Base-by-base conservation (phyloP, 2,888 invertebrate species). In the Piscicola geometra region DNA sequence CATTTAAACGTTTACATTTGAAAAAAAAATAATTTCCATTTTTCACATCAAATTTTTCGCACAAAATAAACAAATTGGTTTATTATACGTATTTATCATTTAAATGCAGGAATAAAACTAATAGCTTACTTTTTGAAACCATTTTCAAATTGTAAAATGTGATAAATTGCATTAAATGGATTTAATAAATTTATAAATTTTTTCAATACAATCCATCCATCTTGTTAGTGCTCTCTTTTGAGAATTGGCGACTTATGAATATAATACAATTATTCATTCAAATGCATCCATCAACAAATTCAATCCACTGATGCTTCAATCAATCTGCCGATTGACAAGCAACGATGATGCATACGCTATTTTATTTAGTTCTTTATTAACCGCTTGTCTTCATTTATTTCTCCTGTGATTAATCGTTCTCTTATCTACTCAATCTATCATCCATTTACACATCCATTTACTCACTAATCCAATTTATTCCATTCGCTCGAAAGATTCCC, bases 321-420 rank as follows among this genome's bases (percentile, higher is more conserved):
- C 60, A 56, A 56, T 56, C 60, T 18, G 25, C 60, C 60, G n/a
- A 56, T 56, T 18, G n/a, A 5, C 60, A 56, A 56, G 9, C 60
- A 56, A 56, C 25, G 60, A 56, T 56, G 60, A 56, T 56, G 5
- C n/a, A 56, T 56, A 3, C 25, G 21, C 5, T 21, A n/a, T 56
- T 56, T 56, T 56, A 56, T 56, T 56, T 56, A 56, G 60, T 56
- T 56, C 60, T 56, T 56, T 56, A 56, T 56, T 56, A 56, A 56
- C 60, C 25, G 60, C 15, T 25, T n/a, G 60, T 56, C 25, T 18
- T n/a, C 9, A 56, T 56, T 56, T 56, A 56, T 56, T 56, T 56
- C 25, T 5, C 60, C 5, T 25, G 60, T 56, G 60, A 56, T 56
- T 56, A 56, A 56, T 56, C 60, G 60, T 21, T 21, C n/a, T 25